phyloP scores from a whole-genome alignment of 2,888 invertebrate species.

The Macaria notata region DNA sequence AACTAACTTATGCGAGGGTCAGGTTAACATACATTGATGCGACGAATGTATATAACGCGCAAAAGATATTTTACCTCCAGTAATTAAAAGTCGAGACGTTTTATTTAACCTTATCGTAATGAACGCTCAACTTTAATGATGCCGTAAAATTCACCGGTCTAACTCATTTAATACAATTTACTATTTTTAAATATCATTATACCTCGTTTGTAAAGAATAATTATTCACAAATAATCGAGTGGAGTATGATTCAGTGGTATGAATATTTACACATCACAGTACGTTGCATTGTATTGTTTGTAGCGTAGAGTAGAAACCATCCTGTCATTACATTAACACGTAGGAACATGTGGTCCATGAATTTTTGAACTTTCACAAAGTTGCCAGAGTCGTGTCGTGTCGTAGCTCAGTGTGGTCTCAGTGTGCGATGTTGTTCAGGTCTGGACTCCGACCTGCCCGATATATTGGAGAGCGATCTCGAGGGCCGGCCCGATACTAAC shows the following conservation, averaged over 20 bases:
- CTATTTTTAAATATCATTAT: constrained; percentile 7
- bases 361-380: constrained; percentile 46
- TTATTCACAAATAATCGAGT: constrained; percentile 7
- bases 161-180: constrained; percentile 10
- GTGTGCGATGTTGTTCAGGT: constrained; percentile 69
- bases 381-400: constrained; percentile 11
- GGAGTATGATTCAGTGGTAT: constrained; percentile 9
- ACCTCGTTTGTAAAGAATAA: constrained; percentile 7
- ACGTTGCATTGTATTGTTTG: not conserved
- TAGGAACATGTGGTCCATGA: constrained; percentile 44
- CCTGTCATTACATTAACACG: constrained; percentile 22
- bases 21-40: not conserved
- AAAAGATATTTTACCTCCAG: not conserved
- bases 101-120: constrained; percentile 13
- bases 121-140: constrained; percentile 11
- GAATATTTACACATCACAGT: constrained; percentile 4
- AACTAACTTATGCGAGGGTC: not conserved
- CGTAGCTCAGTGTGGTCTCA: constrained; percentile 37
- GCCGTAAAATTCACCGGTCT: constrained; percentile 10
- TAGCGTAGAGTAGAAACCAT: constrained; percentile 5
- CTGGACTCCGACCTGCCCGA: constrained; percentile 74
- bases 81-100: constrained; percentile 14
- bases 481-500: constrained; percentile 77
- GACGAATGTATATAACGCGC: not conserved
- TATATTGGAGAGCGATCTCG: constrained; percentile 75